Evolutionary conservation across 2,888 invertebrate species (phyloP).

Genomic region (Cerceris rybyensis): DNA sequence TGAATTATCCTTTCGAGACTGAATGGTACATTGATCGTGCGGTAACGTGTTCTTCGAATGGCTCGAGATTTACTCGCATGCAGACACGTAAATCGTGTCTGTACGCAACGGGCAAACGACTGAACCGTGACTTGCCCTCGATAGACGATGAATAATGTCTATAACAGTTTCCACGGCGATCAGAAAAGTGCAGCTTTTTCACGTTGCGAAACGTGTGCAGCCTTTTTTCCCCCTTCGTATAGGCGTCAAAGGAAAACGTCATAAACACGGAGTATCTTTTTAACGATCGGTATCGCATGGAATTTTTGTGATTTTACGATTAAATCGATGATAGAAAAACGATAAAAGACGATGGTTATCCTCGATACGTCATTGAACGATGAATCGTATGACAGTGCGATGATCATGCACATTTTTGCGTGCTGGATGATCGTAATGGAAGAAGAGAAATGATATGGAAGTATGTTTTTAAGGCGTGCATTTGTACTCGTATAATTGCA

Average conservation of each 20-base stretch:
- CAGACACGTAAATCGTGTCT: conserved; percentile 43
- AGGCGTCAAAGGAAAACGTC: not conserved
- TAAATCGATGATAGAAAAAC: no score
- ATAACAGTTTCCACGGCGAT: conserved; percentile 36
- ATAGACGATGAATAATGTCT: conserved; percentile 52
- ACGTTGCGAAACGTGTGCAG: not conserved
- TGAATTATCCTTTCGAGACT: conserved; percentile 40
- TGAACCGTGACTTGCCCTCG: conserved; percentile 63
- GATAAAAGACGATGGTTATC: no score
- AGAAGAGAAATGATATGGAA: no score
- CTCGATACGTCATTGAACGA: no score
- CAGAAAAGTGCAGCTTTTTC: conserved; percentile 24
- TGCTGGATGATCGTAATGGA: no score
- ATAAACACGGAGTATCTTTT: no score
- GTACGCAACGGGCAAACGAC: conserved; percentile 49
- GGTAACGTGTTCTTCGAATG: conserved; percentile 33
- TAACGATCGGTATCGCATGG: no score
- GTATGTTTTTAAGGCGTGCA: no score
- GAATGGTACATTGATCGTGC: conserved; percentile 44
- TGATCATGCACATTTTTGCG: no score
- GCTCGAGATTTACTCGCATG: conserved; percentile 26
- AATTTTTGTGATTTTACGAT: not conserved
- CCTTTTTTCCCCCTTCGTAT: not conserved
- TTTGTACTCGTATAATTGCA: no score
- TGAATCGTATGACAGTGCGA: no score